phyloP scores from a whole-genome alignment of 2,113 vertebrate species.

The Chaenocephalus aceratus region DNA sequence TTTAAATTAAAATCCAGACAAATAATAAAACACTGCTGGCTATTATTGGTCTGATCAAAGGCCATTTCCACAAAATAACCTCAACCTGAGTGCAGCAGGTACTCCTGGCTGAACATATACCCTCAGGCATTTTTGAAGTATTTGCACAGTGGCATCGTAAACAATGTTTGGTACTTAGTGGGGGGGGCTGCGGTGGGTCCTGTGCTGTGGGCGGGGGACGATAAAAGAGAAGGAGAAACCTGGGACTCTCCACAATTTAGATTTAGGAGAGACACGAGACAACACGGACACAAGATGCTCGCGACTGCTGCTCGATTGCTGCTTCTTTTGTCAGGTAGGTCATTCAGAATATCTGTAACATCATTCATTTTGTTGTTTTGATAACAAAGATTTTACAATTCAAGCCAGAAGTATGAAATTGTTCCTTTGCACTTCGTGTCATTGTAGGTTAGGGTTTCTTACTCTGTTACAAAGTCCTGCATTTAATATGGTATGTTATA shows the following conservation, averaged over 20 bases:
- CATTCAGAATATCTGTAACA: too few species aligned
- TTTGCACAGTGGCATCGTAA: constrained; percentile 49
- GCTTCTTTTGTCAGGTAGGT: constrained; percentile 57
- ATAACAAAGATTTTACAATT: too few species aligned
- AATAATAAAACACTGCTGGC: not conserved
- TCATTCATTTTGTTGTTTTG: too few species aligned
- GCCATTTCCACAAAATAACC: not conserved
- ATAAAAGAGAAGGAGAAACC: constrained; percentile 60
- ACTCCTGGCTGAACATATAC: not conserved
- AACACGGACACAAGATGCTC: constrained; percentile 33
- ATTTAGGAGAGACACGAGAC: not conserved
- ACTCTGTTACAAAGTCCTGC: too few species aligned
- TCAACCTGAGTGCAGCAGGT: not conserved
- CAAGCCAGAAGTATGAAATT: too few species aligned
- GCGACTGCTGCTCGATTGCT: constrained; percentile 8
- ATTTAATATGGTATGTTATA: too few species aligned
- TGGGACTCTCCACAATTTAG: not conserved
- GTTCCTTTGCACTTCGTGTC: too few species aligned
- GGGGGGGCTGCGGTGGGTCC: constrained; percentile 12
- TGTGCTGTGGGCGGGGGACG: not conserved
- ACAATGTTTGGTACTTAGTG: constrained; percentile 17
- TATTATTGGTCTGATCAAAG: not conserved
- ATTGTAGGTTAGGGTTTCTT: too few species aligned
- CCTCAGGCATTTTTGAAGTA: constrained; percentile 19
- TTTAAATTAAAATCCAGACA: not conserved